phyloP scores from a whole-genome alignment of 92 coral and sea anemone genomes.

The Blastomussa wellsi region DNA sequence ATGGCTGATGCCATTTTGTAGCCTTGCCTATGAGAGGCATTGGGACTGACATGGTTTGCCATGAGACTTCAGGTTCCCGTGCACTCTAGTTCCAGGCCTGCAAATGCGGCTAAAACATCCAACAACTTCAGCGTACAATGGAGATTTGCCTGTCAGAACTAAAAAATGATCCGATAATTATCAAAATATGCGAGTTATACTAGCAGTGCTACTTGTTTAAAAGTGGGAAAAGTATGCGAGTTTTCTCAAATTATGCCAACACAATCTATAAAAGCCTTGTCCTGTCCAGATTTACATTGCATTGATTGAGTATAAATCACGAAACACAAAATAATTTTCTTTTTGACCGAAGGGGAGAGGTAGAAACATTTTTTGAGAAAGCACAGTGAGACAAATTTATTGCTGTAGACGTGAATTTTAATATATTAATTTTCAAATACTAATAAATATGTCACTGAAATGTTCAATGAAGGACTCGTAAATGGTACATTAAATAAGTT shows the following conservation, averaged over 20 bases:
- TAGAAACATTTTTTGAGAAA: not conserved
- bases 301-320: too few species aligned
- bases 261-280: not conserved
- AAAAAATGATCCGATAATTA: not conserved
- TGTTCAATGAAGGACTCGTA: not conserved
- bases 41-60: conserved; percentile 25
- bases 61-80: conserved; percentile 23
- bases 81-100: conserved; percentile 8
- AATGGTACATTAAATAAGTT: not conserved
- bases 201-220: conserved; percentile 5
- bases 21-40: conserved; percentile 34
- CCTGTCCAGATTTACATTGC: too few species aligned
- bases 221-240: conserved; percentile 17
- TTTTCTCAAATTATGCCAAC: conserved; percentile 15
- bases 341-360: too few species aligned
- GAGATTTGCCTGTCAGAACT: not conserved
- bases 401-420: not conserved
- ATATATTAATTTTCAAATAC: not conserved
- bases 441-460: not conserved
- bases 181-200: too few species aligned
- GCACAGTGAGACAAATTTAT: not conserved
- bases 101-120: conserved; percentile 27
- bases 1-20: conserved; percentile 39
- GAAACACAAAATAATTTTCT: too few species aligned
- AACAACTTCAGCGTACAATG: conserved; percentile 7